Evolutionary conservation across 2,113 vertebrate genomes (phyloP).

Genomic region (Pluvianellus socialis): DNA sequence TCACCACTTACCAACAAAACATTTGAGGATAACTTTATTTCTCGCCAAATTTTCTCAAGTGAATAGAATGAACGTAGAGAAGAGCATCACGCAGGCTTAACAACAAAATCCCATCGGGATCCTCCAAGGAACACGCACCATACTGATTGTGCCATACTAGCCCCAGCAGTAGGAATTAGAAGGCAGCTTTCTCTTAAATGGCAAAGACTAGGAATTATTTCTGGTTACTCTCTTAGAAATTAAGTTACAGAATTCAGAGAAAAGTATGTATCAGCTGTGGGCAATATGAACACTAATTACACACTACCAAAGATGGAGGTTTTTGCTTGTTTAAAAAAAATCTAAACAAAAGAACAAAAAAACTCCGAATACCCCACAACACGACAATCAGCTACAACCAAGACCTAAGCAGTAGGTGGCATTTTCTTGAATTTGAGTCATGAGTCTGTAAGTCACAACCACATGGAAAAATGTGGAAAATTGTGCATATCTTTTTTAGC

Average conservation of each 20-base stretch:
- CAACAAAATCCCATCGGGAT: not conserved
- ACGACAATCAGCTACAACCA: not conserved
- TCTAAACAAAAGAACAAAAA: not conserved
- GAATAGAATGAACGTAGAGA: not conserved
- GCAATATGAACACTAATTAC: not conserved
- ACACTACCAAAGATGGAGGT: not conserved
- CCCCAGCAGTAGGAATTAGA: not conserved
- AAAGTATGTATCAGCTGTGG: not conserved
- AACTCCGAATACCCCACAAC: not conserved
- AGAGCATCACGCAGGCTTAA: not conserved
- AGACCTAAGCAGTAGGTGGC: not conserved
- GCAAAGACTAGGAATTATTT: not conserved
- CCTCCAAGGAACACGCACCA: accelerated
- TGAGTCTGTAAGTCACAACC: not conserved
- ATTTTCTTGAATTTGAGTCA: not conserved
- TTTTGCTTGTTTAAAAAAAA: not conserved
- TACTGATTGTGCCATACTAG: accelerated
- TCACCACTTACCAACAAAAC: not conserved
- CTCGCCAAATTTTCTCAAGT: not conserved
- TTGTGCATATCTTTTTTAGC: not conserved
- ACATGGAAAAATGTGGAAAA: not conserved
- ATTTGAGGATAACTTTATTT: not conserved
- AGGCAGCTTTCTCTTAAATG: not conserved
- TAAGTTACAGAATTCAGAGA: not conserved
- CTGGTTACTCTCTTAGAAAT: not conserved